These are phyloP conservation scores for Allygus modestus DNA, from an alignment of 2,888 invertebrate species.

Conservation along the genomic window DNA sequence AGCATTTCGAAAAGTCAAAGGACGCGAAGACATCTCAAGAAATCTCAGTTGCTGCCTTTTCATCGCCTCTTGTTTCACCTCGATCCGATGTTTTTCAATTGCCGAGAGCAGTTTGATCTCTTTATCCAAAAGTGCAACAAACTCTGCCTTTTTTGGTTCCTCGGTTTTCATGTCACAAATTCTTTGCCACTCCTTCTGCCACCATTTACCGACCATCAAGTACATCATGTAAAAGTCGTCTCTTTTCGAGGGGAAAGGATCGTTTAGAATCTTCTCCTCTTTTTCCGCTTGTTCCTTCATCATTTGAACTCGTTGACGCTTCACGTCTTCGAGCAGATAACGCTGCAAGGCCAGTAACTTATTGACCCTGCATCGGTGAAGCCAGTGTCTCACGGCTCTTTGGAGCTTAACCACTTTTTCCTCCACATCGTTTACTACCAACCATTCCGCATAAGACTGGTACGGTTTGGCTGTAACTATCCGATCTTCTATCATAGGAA, in stretches of 20 bases:
- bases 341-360: slow-evolving; percentile 28
- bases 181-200: slow-evolving; percentile 80
- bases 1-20: slow-evolving; percentile 86
- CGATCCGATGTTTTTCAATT: slow-evolving; percentile 82
- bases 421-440: slow-evolving; percentile 53
- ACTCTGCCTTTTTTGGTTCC: slow-evolving; percentile 84
- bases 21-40: slow-evolving; percentile 83
- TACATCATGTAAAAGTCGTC: slow-evolving; percentile 87
- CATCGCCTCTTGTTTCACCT: slow-evolving; percentile 75
- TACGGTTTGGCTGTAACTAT: slow-evolving; percentile 80
- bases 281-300: slow-evolving; percentile 61
- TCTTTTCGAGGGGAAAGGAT: slow-evolving; percentile 82
- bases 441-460: slow-evolving; percentile 81
- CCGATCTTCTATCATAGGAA: slow-evolving; percentile 81
- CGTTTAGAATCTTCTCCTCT: slow-evolving; percentile 63
- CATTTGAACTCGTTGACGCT: slow-evolving; percentile 46
- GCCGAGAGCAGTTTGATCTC: slow-evolving; percentile 84
- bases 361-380: slow-evolving; percentile 14
- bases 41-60: slow-evolving; percentile 73
- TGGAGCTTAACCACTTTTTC: slow-evolving; percentile 62
- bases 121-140: slow-evolving; percentile 83
- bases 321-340: slow-evolving; percentile 49
- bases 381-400: slow-evolving; percentile 51
- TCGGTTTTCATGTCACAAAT: slow-evolving; percentile 82
- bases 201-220: slow-evolving; percentile 83